Evolutionary conservation across 1,140 invertebrate species (phyloP).

Genomic region (Cyclina sinensis): DNA sequence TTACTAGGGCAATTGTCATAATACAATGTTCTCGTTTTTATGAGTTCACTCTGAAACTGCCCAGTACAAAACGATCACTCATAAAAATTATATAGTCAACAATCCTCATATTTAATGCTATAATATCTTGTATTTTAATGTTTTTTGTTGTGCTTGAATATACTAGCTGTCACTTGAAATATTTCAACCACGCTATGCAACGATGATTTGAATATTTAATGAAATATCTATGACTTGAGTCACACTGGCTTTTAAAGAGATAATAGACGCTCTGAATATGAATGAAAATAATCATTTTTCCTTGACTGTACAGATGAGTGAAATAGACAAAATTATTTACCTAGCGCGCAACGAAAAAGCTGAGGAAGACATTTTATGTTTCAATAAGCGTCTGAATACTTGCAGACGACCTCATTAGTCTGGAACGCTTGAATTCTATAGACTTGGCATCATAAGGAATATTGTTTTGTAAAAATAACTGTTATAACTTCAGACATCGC

Average conservation of each 20-base stretch:
- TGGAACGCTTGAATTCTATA: too few species aligned
- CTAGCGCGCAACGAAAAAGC: too few species aligned
- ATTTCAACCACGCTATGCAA: conserved; percentile 27
- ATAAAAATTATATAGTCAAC: background rate
- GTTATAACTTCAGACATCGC: too few species aligned
- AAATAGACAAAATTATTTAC: too few species aligned
- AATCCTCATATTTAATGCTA: background rate
- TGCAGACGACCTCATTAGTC: too few species aligned
- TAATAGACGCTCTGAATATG: background rate
- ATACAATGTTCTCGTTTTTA: background rate
- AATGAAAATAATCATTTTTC: background rate
- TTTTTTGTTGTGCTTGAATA: background rate
- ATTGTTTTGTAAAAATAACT: too few species aligned
- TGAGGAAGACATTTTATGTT: too few species aligned
- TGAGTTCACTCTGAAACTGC: background rate
- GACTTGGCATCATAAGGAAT: too few species aligned
- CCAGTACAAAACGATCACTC: background rate
- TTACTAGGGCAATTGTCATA: too few species aligned
- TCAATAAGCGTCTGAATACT: too few species aligned
- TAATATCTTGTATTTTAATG: conserved; percentile 15
- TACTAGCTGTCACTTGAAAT: conserved; percentile 33
- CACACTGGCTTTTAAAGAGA: background rate
- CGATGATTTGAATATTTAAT: conserved; percentile 43
- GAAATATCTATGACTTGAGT: conserved; percentile 33
- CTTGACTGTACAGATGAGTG: too few species aligned